Base-by-base conservation (phyloP, 2,113 vertebrate genomes). In the Caranx ignobilis region DNA sequence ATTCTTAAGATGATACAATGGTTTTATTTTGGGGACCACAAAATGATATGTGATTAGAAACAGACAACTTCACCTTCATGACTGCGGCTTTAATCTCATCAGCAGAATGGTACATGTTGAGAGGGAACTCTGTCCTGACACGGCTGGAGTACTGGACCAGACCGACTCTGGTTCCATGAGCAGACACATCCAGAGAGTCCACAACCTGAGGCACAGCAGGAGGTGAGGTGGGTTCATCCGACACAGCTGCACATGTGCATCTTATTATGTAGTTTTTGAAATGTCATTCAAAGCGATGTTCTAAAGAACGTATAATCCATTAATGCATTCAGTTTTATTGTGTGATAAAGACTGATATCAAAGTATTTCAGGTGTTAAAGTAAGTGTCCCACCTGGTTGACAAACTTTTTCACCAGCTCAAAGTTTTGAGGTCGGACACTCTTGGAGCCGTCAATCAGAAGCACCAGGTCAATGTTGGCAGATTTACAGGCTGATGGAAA, bases 371-470 rank as follows among this genome's bases (percentile, higher is more conserved):
- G 34, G 3, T 54, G 11, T 54, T 0, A 2, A 21, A 39, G 52
- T 21, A 50, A 74, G 31, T 0, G 47, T 1, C 70, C 4, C 48
- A 94, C 93, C 88, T 97, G 96, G 76, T 97, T 99, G 54, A 99
- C 98, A 85, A 99, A 99, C 94, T 97, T 95, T 90, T 99, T 99
- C 83, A 99, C 96, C 67, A 99, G 95, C 93, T 99, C 96, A 1
- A 99, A 99, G 88, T 99, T 99, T 37, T 99, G 97, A 0, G 98
- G 97, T 1, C 97, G 96, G 26, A 99, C 97, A 0, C 98, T 99
- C 89, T 99, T 99, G 85, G 98, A 99, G 43, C 98, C 98, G 0
- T 99, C 97, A 0, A 99, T 96, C 19, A 99, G 89, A 65, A 99
- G 94, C 75, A 99, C 97, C 43, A 99, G 94, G 92, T 99, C 98